Evolutionary conservation across 2,888 invertebrate genomes (phyloP).

Genomic region (Dasysyrphus albostriatus): DNA sequence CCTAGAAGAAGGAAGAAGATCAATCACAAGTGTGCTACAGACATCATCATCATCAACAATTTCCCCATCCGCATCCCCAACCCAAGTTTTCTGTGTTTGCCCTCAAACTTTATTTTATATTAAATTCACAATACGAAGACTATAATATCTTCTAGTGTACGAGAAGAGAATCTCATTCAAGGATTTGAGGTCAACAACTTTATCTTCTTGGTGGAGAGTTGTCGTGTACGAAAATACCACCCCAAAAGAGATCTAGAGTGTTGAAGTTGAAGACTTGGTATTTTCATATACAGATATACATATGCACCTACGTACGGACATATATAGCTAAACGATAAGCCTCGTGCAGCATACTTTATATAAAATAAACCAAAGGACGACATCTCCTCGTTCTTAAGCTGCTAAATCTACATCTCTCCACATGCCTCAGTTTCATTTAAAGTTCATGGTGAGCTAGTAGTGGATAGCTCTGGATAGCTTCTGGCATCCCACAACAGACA

Average conservation of each 20-base stretch:
- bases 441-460: slow-evolving; percentile 57
- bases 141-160: background rate
- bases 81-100: background rate
- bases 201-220: slow-evolving; percentile 21
- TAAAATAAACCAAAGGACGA: slow-evolving; percentile 62
- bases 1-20: slow-evolving; percentile 50
- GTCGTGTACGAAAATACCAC: background rate
- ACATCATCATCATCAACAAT: slow-evolving; percentile 22
- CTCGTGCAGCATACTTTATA: background rate
- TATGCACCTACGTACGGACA: too few relatives aligned
- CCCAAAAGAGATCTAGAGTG: slow-evolving; percentile 34
- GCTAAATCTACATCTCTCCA: slow-evolving; percentile 51
- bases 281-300: background rate
- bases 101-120: slow-evolving; percentile 29
- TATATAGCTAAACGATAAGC: background rate
- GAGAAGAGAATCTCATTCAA: slow-evolving; percentile 41
- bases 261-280: slow-evolving; percentile 39
- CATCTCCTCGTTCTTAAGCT: slow-evolving; percentile 51
- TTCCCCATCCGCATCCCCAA: too few relatives aligned
- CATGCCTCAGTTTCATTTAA: slow-evolving; percentile 59
- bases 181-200: slow-evolving; percentile 73
- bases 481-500: slow-evolving; percentile 70
- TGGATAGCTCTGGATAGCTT: slow-evolving; percentile 22
- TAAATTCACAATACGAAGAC: slow-evolving; percentile 36
- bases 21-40: slow-evolving; percentile 54